These are phyloP conservation scores for Atractosteus spatula DNA, from an alignment of 2,113 vertebrate genomes.

Conservation along the genomic window DNA sequence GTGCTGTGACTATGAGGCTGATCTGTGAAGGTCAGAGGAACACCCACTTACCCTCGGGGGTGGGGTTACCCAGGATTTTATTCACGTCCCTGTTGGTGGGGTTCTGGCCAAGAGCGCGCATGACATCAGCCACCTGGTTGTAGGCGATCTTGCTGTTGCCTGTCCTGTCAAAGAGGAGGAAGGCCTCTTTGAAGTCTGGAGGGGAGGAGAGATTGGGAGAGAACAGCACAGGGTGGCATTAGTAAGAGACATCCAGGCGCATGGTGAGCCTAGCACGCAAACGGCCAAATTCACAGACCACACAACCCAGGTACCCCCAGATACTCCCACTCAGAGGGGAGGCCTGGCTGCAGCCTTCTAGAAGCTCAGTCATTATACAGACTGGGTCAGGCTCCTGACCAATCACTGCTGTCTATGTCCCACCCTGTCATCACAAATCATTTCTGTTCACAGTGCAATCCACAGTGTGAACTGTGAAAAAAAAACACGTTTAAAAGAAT, in stretches of 20 bases:
- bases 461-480: too few relatives aligned
- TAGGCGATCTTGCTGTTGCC: conserved; percentile 86
- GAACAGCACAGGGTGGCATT: conserved; percentile 4
- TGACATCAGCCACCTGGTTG: conserved; percentile 88
- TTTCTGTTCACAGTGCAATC: too few relatives aligned
- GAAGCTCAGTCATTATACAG: too few relatives aligned
- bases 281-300: conserved; percentile 21
- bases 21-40: neutral
- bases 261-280: neutral
- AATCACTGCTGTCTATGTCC: too few relatives aligned
- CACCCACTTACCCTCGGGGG: conserved; percentile 73
- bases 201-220: conserved; percentile 21
- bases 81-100: conserved; percentile 87
- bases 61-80: conserved; percentile 84
- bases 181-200: conserved; percentile 98
- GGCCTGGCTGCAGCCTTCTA: too few relatives aligned
- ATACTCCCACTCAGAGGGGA: too few relatives aligned
- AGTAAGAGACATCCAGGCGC: neutral
- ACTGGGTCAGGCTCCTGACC: too few relatives aligned
- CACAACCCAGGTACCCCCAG: conserved; percentile 8
- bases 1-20: neutral
- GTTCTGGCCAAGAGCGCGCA: conserved; percentile 95
- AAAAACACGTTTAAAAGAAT: too few relatives aligned
- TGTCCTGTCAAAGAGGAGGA: conserved; percentile 96
- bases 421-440: too few relatives aligned